Base-by-base conservation (phyloP, 2,888 invertebrate species). In the Philonicus albiceps region DNA sequence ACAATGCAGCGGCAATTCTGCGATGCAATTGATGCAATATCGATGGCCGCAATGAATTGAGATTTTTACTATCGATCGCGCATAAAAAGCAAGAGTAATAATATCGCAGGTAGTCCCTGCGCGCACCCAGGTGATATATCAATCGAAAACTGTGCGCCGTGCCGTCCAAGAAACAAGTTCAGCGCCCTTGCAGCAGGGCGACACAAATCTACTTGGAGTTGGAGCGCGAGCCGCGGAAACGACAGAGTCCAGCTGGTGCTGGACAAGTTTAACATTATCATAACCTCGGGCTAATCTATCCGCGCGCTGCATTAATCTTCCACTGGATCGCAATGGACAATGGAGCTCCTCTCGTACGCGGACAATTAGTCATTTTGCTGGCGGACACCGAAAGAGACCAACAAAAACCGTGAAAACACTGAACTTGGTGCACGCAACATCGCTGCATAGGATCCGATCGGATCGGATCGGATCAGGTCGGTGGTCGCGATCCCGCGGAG, bases 331-430 rank as follows among this genome's bases (percentile, higher is more conserved):
- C 34, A 84, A 84, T 84, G 84, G 84, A 84, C 85, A 85, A 85
- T 85, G 72, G 85, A 85, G 13, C 73, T 75, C 53, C 85, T 75
- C 85, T 49, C 53, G 85, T 85, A 85, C 49, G 85, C 53, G 75
- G 49, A 85, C 85, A 85, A 85, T 85, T 85, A 85, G 85, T 85
- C 85, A 85, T 73, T 75, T 75, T 75, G 85, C 75, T 53, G 53
- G 75, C 85, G 85, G 85, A 85, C 74, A 85, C 43, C 31, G 16
- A 43, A 84, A 73, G 37, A 49, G 55, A 83, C 27, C 53, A 80
- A 53, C 80, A 80, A 80, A 80, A 80, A 49, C 80, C n/a, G 27
- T 80, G 80, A 40, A 80, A 80, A 53, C 80, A 80, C 49, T 80
- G 80, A 80, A 80, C 80, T 80, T 80, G 80, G 22, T 53, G 80